phyloP scores from a whole-genome alignment of 2,888 invertebrate species.

The Morpho helenor region DNA sequence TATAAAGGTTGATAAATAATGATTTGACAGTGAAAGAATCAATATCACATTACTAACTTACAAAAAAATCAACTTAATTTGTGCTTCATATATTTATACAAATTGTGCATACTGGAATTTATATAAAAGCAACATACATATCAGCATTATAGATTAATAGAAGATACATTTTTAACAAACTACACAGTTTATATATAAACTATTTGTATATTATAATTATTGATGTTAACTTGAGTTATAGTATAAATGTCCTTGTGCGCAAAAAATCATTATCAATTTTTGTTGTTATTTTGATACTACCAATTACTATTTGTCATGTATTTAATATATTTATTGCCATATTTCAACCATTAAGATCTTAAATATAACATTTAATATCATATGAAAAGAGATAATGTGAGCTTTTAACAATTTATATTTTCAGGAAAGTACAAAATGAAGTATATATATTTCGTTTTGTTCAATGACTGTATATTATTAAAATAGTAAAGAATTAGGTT shows the following conservation, averaged over 20 bases:
- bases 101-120: conserved; percentile 32
- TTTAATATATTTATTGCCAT: conserved; percentile 2
- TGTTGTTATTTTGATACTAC: neutral
- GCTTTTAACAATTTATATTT: too few species aligned
- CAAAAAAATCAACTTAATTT: conserved; percentile 22
- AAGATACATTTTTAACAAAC: conserved; percentile 16
- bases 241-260: conserved; percentile 9
- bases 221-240: conserved; percentile 30
- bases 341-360: neutral
- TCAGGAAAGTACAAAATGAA: too few species aligned
- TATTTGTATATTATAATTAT: conserved; percentile 10
- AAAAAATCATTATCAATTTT: conserved; percentile 34
- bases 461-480: too few species aligned
- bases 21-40: conserved; percentile 8
- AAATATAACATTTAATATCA: too few species aligned
- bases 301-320: neutral
- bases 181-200: conserved; percentile 17
- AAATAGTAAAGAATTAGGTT: too few species aligned
- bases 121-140: conserved; percentile 15
- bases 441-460: too few species aligned
- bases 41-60: conserved; percentile 25
- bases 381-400: too few species aligned
- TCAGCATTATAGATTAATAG: conserved; percentile 19
- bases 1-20: conserved; percentile 4
- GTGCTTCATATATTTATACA: conserved; percentile 26